Percentiles rank a stretch among this genome's conserved stretches.
phyloP scores from a whole-genome alignment of 2,888 invertebrate genomes.

The Nomada ferruginata region DNA sequence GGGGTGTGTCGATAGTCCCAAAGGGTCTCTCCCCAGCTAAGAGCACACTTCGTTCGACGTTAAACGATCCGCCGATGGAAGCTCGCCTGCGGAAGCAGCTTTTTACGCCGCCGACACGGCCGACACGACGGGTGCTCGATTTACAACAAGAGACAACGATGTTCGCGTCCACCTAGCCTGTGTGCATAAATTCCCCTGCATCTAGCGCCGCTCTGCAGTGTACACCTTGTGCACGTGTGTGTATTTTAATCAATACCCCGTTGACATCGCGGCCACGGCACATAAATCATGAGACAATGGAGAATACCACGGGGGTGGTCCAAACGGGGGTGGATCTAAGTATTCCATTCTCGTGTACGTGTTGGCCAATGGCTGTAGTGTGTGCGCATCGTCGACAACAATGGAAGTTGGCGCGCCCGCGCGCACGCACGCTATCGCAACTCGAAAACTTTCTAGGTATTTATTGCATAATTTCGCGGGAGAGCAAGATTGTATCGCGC shows the following conservation, averaged over 20 bases:
- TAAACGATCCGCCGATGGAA: slow-evolving; percentile 60
- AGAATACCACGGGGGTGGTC: slow-evolving; percentile 70
- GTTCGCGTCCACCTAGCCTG: slow-evolving; percentile 46
- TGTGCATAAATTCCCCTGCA: slow-evolving; percentile 61
- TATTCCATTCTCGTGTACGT: slow-evolving; percentile 74
- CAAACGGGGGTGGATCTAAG: slow-evolving; percentile 76
- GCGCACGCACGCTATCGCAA: background rate
- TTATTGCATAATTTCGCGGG: slow-evolving; percentile 52
- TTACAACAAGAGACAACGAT: slow-evolving; percentile 68
- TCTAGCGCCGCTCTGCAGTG: background rate
- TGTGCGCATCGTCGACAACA: slow-evolving; percentile 43
- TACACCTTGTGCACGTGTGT: slow-evolving; percentile 40
- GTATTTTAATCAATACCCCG: slow-evolving; percentile 78
- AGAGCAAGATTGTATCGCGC: slow-evolving; percentile 52
- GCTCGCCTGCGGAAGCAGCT: slow-evolving; percentile 43
- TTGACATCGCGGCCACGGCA: slow-evolving; percentile 74
- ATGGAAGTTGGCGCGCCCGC: slow-evolving; percentile 17
- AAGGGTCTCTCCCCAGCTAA: slow-evolving; percentile 18
- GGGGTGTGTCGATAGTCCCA: slow-evolving; percentile 20
- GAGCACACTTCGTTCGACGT: slow-evolving; percentile 28
- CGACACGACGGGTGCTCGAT: slow-evolving; percentile 54
- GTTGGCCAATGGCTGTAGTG: slow-evolving; percentile 32
- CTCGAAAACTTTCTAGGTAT: slow-evolving; percentile 52
- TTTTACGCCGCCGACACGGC: slow-evolving; percentile 61
- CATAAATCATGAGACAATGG: slow-evolving; percentile 82